Base-by-base conservation (phyloP, 2,888 invertebrate species). In the Pyrgus malvae region DNA sequence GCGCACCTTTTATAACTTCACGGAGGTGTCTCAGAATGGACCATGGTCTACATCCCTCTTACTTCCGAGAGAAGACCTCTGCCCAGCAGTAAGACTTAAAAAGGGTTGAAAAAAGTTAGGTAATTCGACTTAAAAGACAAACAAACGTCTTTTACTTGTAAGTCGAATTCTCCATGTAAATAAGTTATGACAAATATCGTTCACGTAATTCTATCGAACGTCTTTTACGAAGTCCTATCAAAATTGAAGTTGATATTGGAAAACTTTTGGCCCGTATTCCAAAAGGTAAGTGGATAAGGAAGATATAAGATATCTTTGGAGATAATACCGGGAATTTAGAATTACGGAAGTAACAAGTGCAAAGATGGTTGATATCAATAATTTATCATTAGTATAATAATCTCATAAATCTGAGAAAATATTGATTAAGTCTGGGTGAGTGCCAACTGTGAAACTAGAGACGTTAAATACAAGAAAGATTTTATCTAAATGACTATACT, bases 201-300 rank as follows among this genome's bases (percentile, higher is more conserved):
- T 5, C 6, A 9, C 29, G 29, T 9, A 29, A 29, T 7, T 29
- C 29, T 2, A 29, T 9, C 29, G 29, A 29, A 3, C 29, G 29
- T n/a, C 46, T 17, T 21, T 46, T 23, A 9, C 11, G 9, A 46
- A 46, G 21, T 46, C 33, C 33, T 33, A 33, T 46, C 33, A 46
- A 46, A 46, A 46, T 33, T 46, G 0, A 46, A 46, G 46, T 49
- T 31, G 40, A 49, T 49, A 49, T 49, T 49, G 40, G 40, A 41
- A 49, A 49, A 49, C 23, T 23, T 23, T 23, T 23, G n/a, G n/a
- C n/a, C 23, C 23, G 4, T 23, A 40, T 40, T 49, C 29, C 21
- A 8, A 17, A 9, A 23, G 17, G 11, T 27, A 23, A 37, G 38
- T 14, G 11, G n/a, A 48, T 33, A 38, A 12, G 41, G 23, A 41